phyloP scores from a whole-genome alignment of 2,113 vertebrate species.

The Poeciliopsis prolifica region DNA sequence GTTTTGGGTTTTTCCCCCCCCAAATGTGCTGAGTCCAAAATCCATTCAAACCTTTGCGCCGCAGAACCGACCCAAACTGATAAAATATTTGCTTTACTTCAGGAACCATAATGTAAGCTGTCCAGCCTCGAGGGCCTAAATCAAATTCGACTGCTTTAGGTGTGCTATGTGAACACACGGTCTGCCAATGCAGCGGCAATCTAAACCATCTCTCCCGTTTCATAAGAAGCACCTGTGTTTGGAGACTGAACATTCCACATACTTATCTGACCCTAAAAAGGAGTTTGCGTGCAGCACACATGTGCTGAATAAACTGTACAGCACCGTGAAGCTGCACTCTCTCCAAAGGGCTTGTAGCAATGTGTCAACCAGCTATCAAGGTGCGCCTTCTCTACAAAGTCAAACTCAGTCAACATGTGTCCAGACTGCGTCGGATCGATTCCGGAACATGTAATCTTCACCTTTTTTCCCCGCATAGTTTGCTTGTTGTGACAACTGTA shows the following conservation, averaged over 20 bases:
- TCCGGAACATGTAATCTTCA: constrained; percentile 34
- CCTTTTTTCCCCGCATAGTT: constrained; percentile 36
- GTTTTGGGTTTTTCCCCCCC: background rate
- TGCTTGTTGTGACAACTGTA: constrained; percentile 66
- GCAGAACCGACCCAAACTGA: constrained; percentile 40
- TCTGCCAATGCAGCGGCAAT: constrained; percentile 76
- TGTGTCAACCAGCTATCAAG: constrained; percentile 31
- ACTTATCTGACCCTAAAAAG: constrained; percentile 73
- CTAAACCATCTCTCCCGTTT: constrained; percentile 73
- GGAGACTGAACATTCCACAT: constrained; percentile 80
- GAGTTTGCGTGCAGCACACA: constrained; percentile 69
- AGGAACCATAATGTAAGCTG: constrained; percentile 61
- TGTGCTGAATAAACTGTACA: constrained; percentile 73
- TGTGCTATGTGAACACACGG: constrained; percentile 68
- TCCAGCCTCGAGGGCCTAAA: constrained; percentile 63
- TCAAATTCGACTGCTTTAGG: constrained; percentile 70
- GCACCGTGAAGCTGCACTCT: constrained; percentile 63
- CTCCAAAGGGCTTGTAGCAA: constrained; percentile 41
- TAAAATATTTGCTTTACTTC: constrained; percentile 62
- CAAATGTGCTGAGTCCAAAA: constrained; percentile 45
- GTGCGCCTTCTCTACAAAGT: background rate
- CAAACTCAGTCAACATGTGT: constrained; percentile 20
- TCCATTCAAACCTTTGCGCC: constrained; percentile 42
- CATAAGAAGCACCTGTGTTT: constrained; percentile 83
- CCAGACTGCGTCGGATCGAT: background rate